These are phyloP conservation scores for Miichthys miiuy DNA, from an alignment of 2,797 vertebrate species.

Conservation along the genomic window DNA sequence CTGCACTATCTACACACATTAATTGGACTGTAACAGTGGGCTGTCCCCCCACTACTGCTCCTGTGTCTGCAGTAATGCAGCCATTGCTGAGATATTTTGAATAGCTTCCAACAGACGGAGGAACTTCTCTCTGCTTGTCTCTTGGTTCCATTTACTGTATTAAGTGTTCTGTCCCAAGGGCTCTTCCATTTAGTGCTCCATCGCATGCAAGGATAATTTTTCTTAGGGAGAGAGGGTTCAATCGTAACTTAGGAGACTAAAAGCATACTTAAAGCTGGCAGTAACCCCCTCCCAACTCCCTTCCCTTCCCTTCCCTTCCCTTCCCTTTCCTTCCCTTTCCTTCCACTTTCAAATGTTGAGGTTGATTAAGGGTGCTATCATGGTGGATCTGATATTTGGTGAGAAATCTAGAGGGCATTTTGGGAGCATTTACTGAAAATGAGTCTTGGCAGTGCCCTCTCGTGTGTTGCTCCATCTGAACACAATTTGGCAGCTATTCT, in stretches of 20 bases:
- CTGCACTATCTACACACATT: slow-evolving; percentile 77
- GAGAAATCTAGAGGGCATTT: slow-evolving; percentile 77
- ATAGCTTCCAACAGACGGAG: slow-evolving; percentile 72
- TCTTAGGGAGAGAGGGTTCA: slow-evolving; percentile 64
- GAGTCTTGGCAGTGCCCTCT: slow-evolving; percentile 79
- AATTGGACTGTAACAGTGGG: slow-evolving; percentile 82
- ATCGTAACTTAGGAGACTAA: slow-evolving; percentile 73
- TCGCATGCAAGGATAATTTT: slow-evolving; percentile 80
- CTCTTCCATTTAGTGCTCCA: slow-evolving; percentile 78
- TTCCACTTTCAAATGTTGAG: slow-evolving; percentile 73
- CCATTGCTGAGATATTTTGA: slow-evolving; percentile 73
- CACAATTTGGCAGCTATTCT: slow-evolving; percentile 80
- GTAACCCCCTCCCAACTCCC: slow-evolving; percentile 18
- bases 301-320: slow-evolving; percentile 32
- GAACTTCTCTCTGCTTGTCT: slow-evolving; percentile 61
- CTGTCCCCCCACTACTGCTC: slow-evolving; percentile 43
- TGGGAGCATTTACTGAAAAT: slow-evolving; percentile 81
- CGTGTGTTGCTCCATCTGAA: slow-evolving; percentile 81
- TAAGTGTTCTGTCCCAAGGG: slow-evolving; percentile 77
- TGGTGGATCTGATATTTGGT: slow-evolving; percentile 73
- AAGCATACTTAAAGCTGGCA: slow-evolving; percentile 75
- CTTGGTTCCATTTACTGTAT: slow-evolving; percentile 79
- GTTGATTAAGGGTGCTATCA: slow-evolving; percentile 80
- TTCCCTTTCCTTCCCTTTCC: slow-evolving; percentile 18
- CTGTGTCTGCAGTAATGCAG: slow-evolving; percentile 58